These are phyloP conservation scores for Oscarella lobularis DNA, from an alignment of 37 sponge, comb jelly and placozoan species.

Conservation along the genomic window DNA sequence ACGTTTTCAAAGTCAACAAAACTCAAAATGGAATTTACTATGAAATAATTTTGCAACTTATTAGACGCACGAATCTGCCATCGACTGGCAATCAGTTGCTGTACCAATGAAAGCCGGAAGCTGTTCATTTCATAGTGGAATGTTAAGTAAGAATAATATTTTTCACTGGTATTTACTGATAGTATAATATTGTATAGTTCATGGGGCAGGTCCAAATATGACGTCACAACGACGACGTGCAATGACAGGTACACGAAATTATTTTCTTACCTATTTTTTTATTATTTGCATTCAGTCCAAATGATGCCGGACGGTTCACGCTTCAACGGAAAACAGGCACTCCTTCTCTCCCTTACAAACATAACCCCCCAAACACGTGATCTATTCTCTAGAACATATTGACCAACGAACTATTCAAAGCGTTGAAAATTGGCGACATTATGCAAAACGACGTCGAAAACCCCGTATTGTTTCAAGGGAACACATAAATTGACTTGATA, in stretches of 20 bases:
- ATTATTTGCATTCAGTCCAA: neutral
- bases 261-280: neutral
- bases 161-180: neutral
- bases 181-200: neutral
- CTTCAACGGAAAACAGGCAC: constrained; percentile 2
- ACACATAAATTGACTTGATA: too few relatives aligned
- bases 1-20: neutral
- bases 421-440: neutral
- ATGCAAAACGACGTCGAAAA: neutral
- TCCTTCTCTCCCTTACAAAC: neutral
- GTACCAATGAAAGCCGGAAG: neutral
- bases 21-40: neutral
- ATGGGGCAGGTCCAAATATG: constrained; percentile 6
- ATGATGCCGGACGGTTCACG: constrained; percentile 4
- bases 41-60: neutral
- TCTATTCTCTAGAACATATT: constrained; percentile 1
- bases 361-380: neutral
- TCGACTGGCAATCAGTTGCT: neutral
- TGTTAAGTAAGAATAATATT: neutral
- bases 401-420: constrained; percentile 2
- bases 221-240: neutral
- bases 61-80: neutral
- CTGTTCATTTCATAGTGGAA: neutral
- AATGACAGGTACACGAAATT: neutral
- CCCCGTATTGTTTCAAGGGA: too few relatives aligned